These are phyloP conservation scores for Penaeus japonicus DNA, from an alignment of 1,140 invertebrate species.

Conservation along the genomic window DNA sequence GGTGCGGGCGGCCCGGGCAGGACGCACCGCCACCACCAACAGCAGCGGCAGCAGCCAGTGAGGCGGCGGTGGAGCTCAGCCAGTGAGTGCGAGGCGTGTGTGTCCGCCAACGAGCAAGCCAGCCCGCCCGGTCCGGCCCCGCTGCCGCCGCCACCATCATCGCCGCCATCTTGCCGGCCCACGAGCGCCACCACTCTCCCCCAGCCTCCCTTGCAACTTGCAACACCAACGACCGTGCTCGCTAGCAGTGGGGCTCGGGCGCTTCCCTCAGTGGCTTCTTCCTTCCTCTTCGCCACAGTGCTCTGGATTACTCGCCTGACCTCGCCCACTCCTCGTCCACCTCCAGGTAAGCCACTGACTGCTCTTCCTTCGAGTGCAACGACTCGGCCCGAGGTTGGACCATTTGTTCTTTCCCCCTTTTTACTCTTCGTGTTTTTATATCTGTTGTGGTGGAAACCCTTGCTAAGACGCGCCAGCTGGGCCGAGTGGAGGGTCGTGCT, in stretches of 20 bases:
- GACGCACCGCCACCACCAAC: constrained; percentile 24
- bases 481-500: no score
- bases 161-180: constrained; percentile 38
- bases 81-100: constrained; percentile 44
- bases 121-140: constrained; percentile 19
- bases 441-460: no score
- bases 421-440: not conserved
- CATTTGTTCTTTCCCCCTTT: not conserved
- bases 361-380: not conserved
- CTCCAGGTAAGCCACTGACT: constrained; percentile 21
- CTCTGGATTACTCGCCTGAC: constrained; percentile 16
- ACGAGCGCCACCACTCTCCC: constrained; percentile 33
- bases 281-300: not conserved
- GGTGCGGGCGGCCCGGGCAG: constrained; percentile 11
- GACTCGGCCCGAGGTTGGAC: constrained; percentile 24
- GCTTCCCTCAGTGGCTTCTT: not conserved
- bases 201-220: constrained; percentile 55
- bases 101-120: constrained; percentile 46
- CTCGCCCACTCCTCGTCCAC: constrained; percentile 14
- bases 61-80: constrained; percentile 45
- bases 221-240: constrained; percentile 43
- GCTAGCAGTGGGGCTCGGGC: not conserved
- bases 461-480: no score
- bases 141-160: constrained; percentile 23
- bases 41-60: constrained; percentile 43